Conservation (phyloP, 2,113 vertebrate genomes). For the Dasypus novemcinctus region DNA sequence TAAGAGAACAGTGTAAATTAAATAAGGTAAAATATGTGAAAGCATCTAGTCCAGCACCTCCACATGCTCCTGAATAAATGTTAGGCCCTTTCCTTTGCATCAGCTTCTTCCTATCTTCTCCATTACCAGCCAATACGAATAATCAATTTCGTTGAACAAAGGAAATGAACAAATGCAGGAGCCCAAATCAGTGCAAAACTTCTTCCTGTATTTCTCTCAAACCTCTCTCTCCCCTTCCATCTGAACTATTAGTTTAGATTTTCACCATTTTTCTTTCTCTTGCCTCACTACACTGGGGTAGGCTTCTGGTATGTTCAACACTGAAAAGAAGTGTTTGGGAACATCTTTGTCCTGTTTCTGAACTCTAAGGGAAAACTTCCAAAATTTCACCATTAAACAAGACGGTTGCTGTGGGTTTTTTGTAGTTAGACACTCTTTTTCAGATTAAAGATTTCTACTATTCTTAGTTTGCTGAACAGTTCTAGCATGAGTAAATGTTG, state of each 20-base stretch:
- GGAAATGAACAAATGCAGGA: neutral
- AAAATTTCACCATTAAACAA: neutral
- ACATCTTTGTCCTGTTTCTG: neutral
- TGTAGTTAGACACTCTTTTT: neutral
- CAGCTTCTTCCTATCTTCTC: neutral
- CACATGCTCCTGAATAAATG: neutral
- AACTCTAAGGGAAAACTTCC: constrained; percentile 4
- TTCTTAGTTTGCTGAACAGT: neutral
- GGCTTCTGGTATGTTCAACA: neutral
- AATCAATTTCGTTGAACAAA: neutral
- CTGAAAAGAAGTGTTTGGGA: neutral
- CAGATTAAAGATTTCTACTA: neutral
- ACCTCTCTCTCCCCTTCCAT: too few relatives aligned
- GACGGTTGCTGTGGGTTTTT: neutral
- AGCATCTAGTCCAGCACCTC: neutral
- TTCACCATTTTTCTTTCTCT: neutral
- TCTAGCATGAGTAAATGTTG: neutral
- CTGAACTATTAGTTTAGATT: neutral
- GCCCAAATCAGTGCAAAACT: neutral
- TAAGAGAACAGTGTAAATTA: neutral
- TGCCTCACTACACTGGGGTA: neutral
- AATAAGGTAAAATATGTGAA: neutral
- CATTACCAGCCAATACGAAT: neutral
- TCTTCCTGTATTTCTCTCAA: neutral
- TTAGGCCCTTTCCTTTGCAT: neutral